Percentiles rank a stretch among this genome's conserved stretches.
phyloP scores from a whole-genome alignment of 2,113 vertebrate species.

The Sciurus niger region DNA sequence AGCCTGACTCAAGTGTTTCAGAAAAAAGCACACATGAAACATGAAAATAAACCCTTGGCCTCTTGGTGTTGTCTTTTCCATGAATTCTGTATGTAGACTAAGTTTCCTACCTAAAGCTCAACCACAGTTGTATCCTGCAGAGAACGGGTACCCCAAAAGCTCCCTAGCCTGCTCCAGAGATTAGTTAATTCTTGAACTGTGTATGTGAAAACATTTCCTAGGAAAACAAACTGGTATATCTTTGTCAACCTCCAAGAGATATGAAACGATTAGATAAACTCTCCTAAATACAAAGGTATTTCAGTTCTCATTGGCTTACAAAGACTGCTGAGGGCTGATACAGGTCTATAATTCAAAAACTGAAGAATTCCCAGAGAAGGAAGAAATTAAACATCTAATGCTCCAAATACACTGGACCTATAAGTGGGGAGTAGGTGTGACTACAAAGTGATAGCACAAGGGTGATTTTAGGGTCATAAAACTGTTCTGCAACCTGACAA shows the following conservation, averaged over 20 bases:
- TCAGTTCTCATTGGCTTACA: conserved; percentile 3
- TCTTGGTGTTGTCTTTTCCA: neutral
- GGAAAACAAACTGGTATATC: neutral
- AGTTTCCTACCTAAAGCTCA: neutral
- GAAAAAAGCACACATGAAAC: neutral
- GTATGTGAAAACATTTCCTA: neutral
- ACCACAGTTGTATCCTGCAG: neutral
- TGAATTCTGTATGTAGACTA: neutral
- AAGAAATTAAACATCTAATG: conserved; percentile 15
- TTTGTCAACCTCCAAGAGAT: neutral
- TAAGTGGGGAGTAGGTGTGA: neutral
- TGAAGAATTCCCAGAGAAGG: neutral
- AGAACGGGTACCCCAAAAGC: neutral
- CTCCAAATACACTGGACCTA: neutral
- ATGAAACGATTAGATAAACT: conserved; percentile 20
- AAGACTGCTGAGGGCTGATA: neutral
- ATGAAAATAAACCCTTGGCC: neutral
- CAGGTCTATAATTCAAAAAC: neutral
- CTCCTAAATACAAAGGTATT: neutral
- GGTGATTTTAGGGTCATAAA: neutral
- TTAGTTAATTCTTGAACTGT: neutral
- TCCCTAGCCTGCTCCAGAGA: neutral
- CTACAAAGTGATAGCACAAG: neutral
- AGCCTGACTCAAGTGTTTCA: conserved; percentile 3
- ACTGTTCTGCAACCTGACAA: neutral